Base-by-base conservation (phyloP, 2,113 vertebrate species). In the Atlantisia rogersi region DNA sequence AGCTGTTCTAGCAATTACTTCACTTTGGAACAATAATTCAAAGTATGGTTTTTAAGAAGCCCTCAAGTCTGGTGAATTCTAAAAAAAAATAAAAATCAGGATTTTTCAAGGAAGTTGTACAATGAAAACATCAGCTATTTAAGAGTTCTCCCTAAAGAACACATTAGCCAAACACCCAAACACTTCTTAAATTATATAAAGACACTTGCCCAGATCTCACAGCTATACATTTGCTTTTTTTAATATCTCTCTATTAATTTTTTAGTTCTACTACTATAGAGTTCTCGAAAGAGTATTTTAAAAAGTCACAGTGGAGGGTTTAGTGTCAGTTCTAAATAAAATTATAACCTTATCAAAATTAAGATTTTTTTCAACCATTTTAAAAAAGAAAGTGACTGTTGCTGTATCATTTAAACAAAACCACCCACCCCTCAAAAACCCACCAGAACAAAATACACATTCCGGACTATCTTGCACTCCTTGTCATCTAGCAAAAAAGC, bases 1-100 rank as follows among this genome's bases (percentile, higher is more conserved):
- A 10, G 0, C 7, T 46, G 11, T 5, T 48, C 1, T 2, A 46
- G 46, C 1, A 9, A 2, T 37, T 48, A 11, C 1, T 50, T 65
- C 12, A 39, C 32, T 65, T 22, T 9, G 42, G 32, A 52, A 59
- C 6, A 5, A 5, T 10, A 70, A 46, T 81, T n/a, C 26, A 71
- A 76, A 63, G 24, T 1, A 8, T 2, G 0, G 16, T 24, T 44
- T 35, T 32, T 26, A 3, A 29, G n/a, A 24, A 24, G 14, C 16
- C 4, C 1, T 71, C 1, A 76, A 65, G 5, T 7, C 8, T 62
- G 24, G 4, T n/a, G 9, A 25, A 74, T 77, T 55, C 28, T 44
- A 50, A 63, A 55, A 37, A 40, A 46, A 46, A 46, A 46, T 18
- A 46, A 46, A 19, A 46, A 46, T 39, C 9, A 73, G 6, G n/a